phyloP scores from a whole-genome alignment of 2,113 vertebrate species.

The Orthonyx spaldingii region DNA sequence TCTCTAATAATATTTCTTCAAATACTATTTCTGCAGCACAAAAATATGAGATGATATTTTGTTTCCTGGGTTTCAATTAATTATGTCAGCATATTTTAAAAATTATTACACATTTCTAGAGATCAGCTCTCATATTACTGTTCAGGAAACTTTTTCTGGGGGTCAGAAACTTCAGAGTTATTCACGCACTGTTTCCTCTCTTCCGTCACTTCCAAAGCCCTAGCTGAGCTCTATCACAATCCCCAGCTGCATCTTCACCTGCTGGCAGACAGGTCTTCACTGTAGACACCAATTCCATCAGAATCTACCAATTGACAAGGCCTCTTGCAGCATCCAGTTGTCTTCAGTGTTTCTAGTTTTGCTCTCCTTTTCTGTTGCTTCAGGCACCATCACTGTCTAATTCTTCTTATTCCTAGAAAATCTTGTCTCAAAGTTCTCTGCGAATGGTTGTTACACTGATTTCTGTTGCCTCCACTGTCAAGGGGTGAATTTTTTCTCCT shows the following conservation, averaged over 20 bases:
- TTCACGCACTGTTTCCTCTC: not conserved
- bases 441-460: not conserved
- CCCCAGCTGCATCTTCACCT: not conserved
- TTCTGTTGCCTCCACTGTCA: not conserved
- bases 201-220: not conserved
- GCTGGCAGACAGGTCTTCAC: rapidly evolving
- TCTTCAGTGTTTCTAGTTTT: not conserved
- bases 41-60: not conserved
- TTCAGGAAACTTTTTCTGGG: not conserved
- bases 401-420: not conserved
- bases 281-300: not conserved
- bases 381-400: not conserved
- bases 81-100: not conserved
- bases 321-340: not conserved
- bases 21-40: not conserved
- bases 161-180: not conserved
- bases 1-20: not conserved
- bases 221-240: not conserved
- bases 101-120: not conserved
- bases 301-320: no score
- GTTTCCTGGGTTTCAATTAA: not conserved
- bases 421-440: not conserved
- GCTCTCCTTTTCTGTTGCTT: not conserved
- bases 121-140: not conserved
- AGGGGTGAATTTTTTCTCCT: not conserved